These are phyloP conservation scores for Olivierus martensii DNA, from an alignment of 1,140 invertebrate species.

Conservation along the genomic window DNA sequence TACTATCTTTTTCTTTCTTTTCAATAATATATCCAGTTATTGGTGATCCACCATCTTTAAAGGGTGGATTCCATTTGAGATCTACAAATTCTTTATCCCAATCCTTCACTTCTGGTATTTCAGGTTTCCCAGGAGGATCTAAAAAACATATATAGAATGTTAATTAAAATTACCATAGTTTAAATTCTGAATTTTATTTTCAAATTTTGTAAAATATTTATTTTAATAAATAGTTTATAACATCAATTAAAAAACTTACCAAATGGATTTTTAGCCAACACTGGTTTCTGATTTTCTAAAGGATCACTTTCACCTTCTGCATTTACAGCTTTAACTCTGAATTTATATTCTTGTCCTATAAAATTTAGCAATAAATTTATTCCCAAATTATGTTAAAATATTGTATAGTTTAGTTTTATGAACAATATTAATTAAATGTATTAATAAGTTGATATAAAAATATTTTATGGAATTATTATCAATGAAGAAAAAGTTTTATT, in stretches of 20 bases:
- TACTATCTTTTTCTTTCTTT: constrained; percentile 75
- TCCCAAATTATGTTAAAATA: neutral
- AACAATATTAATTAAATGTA: constrained; percentile 62
- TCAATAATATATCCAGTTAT: constrained; percentile 88
- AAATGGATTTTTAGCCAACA: constrained; percentile 93
- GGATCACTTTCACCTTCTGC: constrained; percentile 94
- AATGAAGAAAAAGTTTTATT: no score
- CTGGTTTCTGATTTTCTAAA: constrained; percentile 75
- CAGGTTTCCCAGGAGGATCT: constrained; percentile 84
- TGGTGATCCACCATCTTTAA: constrained; percentile 79
- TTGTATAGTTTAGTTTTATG: no score
- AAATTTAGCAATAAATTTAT: constrained; percentile 21
- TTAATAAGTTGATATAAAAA: constrained; percentile 52
- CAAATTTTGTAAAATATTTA: no score
- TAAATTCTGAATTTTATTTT: no score
- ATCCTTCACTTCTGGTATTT: constrained; percentile 71
- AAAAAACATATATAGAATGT: no score
- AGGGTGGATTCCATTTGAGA: constrained; percentile 76
- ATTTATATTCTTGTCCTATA: constrained; percentile 92
- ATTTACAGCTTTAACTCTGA: constrained; percentile 93
- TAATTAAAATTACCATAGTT: no score
- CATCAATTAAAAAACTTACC: constrained; percentile 39
- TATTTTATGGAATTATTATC: neutral
- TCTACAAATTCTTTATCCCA: constrained; percentile 93
- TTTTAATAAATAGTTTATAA: no score